Evolutionary conservation across 2,888 invertebrate genomes (phyloP).

Genomic region (Trachelus troglodyta): DNA sequence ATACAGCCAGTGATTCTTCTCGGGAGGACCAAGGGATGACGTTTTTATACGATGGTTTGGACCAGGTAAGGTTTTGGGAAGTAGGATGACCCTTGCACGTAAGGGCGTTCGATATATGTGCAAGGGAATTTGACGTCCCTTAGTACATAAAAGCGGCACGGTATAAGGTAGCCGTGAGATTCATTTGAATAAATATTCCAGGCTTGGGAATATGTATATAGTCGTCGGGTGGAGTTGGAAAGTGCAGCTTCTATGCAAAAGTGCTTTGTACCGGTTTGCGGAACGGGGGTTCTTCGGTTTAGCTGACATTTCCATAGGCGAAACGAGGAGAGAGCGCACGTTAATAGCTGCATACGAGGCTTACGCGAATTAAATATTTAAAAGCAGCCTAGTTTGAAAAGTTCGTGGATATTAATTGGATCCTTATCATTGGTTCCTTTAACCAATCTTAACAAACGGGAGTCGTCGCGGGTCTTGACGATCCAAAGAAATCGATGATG

Average conservation of each 20-base stretch:
- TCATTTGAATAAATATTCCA: background rate
- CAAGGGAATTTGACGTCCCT: background rate
- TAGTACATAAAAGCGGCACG: background rate
- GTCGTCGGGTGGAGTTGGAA: background rate
- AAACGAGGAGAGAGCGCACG: background rate
- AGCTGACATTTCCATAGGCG: background rate
- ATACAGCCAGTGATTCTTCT: background rate
- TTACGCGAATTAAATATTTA: background rate
- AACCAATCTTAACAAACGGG: background rate
- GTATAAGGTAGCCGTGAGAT: background rate
- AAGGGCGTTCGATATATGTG: background rate
- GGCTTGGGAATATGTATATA: background rate
- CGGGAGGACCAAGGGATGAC: background rate
- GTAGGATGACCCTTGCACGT: background rate
- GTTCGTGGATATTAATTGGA: background rate
- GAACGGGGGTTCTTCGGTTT: background rate
- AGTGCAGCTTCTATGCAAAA: constrained; percentile 1
- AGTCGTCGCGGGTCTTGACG: background rate
- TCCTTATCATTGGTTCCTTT: background rate
- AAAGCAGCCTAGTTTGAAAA: background rate
- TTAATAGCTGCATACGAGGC: background rate
- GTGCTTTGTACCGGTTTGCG: background rate
- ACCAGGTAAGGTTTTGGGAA: background rate
- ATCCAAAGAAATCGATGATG: background rate
- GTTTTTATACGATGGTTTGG: background rate